Base-by-base conservation (phyloP, 2,797 vertebrate species). In the Prionace glauca region DNA sequence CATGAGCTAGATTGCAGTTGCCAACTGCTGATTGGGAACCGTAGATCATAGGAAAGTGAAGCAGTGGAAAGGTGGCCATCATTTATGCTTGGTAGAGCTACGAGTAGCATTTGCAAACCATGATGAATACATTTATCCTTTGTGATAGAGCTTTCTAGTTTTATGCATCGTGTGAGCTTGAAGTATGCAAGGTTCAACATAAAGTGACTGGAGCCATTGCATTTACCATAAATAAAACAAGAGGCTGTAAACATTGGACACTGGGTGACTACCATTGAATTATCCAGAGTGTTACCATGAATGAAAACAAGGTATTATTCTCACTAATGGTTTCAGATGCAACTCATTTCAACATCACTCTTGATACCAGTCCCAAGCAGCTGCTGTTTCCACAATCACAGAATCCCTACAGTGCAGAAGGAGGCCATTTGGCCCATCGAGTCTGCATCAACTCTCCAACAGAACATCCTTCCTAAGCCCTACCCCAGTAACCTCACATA, bases 181-280 rank as follows among this genome's bases (percentile, higher is more conserved):
- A 69, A 69, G n/a, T 72, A 24, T 94, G 67, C 92, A 72, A 94
- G 45, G 92, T 45, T 67, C 67, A 45, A 29, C 65, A 94, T 94
- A 94, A 41, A 94, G 65, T 71, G 67, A 45, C 65, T 36, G n/a
- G 65, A 94, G 36, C 20, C 67, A 72, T 45, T 41, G 36, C 41
- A 9, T 26, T 71, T 71, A 26, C 62, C 16, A 67, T 94, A 29
- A 94, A 71, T 71, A 69, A 69, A 71, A 45, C 88, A 94, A 5
- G 20, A 71, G 11, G 45, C 22, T 45, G 32, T 12, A 72, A 94
- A 69, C 4, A 24, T 5, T 94, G 69, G 65, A 94, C 3, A 11
- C n/a, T 24, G 62, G 32, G 65, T 69, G 62, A 69, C 10, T 71
- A 24, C 24, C 24, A 72, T 72, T 69, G 36, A 72, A 72, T 45